Base-by-base conservation (phyloP, 2,797 vertebrate genomes). In the Leptatherina wallacei region DNA sequence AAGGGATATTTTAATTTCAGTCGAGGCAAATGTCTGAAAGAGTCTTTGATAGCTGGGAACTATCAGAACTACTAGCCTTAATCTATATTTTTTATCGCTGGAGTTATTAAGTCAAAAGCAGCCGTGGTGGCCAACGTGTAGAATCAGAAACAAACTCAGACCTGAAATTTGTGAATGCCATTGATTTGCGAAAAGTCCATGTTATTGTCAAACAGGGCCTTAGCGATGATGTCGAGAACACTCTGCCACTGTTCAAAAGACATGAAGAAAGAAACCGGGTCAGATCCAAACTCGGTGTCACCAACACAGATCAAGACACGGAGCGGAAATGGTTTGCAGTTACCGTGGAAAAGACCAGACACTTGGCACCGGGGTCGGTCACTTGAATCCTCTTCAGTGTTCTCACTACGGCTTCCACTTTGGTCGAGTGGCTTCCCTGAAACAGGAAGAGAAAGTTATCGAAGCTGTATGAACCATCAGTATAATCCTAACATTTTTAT, bases 351-450 rank as follows among this genome's bases (percentile, higher is more conserved):
- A 99, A 99, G 65, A 99, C 98, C 0, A 99, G 95, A 22, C 98
- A 96, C 92, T 99, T 99, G 71, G 98, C 97, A 20, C 96, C 96
- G 0, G 96, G 96, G 81, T 99, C 94, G 75, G 92, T 95, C 65
- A 90, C 92, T 69, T 98, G 97, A 82, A 99, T 98, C 95, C 95
- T 97, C 93, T 96, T 97, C 81, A 99, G 93, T 0, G 97, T 97
- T 92, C 97, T 94, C 80, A 99, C 95, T 73, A 99, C 97, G 6
- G 98, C 98, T 91, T 99, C 98, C 80, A 99, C 98, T 93, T 99
- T 99, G 75, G 98, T 99, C 0, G 98, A 99, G 88, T 99, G 98
- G 83, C 98, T 99, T 84, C 98, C 98, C 98, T 99, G 78, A 75
- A 30, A 73, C 29, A 74, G 58, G 36, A 64, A 56, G 20, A 65